Evolutionary conservation across 2,888 invertebrate genomes (phyloP).

Genomic region (Dioctria rufipes): DNA sequence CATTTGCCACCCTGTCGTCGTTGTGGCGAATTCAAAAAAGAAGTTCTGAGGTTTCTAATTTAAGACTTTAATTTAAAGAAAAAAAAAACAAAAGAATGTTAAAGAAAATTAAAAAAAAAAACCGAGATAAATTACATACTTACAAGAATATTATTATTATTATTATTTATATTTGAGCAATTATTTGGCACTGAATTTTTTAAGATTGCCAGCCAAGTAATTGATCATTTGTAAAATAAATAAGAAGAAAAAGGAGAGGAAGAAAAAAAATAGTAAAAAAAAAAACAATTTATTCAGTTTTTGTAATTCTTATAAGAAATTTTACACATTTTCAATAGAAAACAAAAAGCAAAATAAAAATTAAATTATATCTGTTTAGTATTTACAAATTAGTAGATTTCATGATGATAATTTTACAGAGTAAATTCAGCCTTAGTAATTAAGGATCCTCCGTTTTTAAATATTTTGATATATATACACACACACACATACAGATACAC

Average conservation of each 20-base stretch:
- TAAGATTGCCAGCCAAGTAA: slow-evolving; percentile 49
- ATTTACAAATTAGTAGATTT: not conserved
- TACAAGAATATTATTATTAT: slow-evolving; percentile 11
- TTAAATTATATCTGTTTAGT: slow-evolving; percentile 15
- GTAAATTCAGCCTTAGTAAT: slow-evolving; percentile 5
- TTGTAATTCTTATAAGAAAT: slow-evolving; percentile 23
- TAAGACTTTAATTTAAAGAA: slow-evolving; percentile 50
- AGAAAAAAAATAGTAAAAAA: slow-evolving; percentile 2
- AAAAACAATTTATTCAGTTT: slow-evolving; percentile 33
- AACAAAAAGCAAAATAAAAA: slow-evolving; percentile 21
- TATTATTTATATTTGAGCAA: slow-evolving; percentile 36
- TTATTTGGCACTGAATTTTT: slow-evolving; percentile 46
- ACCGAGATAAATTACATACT: slow-evolving; percentile 10
- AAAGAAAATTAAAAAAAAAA: slow-evolving; percentile 21
- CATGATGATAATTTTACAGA: not conserved
- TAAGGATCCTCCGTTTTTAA: slow-evolving; percentile 18
- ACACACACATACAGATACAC: too few relatives aligned
- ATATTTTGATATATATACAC: slow-evolving; percentile 13
- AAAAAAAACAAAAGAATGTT: slow-evolving; percentile 39
- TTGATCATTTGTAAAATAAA: slow-evolving; percentile 41
- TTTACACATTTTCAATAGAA: slow-evolving; percentile 28
- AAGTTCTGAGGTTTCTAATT: slow-evolving; percentile 52
- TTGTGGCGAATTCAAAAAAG: slow-evolving; percentile 52
- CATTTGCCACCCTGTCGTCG: slow-evolving; percentile 49
- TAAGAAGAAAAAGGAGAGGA: slow-evolving; percentile 28